These are phyloP conservation scores for Enteromius afrohamiltoni DNA, from an alignment of 2,797 vertebrate genomes.

Conservation along the genomic window DNA sequence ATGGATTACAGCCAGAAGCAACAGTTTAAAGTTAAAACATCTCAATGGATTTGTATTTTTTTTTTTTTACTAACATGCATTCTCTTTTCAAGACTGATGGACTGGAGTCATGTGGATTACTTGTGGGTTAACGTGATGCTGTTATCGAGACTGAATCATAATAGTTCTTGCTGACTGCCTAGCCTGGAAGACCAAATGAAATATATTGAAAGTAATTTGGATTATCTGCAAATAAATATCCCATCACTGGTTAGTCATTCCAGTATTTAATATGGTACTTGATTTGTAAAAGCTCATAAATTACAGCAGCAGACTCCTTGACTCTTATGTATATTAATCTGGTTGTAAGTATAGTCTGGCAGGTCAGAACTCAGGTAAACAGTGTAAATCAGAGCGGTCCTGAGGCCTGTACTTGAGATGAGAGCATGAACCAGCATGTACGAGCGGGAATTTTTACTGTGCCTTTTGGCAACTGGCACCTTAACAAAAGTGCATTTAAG, in stretches of 20 bases:
- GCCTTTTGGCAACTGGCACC: slow-evolving; percentile 46
- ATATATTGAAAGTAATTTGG: not conserved
- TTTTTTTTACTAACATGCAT: not conserved
- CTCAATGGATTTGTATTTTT: not conserved
- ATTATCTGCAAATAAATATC: not conserved
- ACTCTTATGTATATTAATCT: slow-evolving; percentile 28
- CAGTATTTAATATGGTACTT: not conserved
- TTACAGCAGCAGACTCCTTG: slow-evolving; percentile 10
- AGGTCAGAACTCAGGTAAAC: slow-evolving; percentile 47
- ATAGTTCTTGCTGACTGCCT: not conserved
- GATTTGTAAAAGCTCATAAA: slow-evolving; percentile 27
- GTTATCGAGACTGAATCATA: not conserved
- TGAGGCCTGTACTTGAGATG: slow-evolving; percentile 33
- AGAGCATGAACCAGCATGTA: slow-evolving; percentile 58
- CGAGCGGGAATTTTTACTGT: slow-evolving; percentile 53
- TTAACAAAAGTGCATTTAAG: slow-evolving; percentile 37
- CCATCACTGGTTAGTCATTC: not conserved
- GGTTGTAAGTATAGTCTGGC: slow-evolving; percentile 11
- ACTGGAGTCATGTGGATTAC: not conserved
- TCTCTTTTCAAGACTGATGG: not conserved
- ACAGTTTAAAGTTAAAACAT: not conserved
- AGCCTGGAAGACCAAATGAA: not conserved
- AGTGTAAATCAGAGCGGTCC: slow-evolving; percentile 23
- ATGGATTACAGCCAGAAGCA: not conserved
- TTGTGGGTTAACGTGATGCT: not conserved